A percentile compares a stretch with the other conserved stretches of the same genome.
These are phyloP conservation scores for Noctua janthina DNA, from an alignment of 2,888 invertebrate species.

Conservation along the genomic window DNA sequence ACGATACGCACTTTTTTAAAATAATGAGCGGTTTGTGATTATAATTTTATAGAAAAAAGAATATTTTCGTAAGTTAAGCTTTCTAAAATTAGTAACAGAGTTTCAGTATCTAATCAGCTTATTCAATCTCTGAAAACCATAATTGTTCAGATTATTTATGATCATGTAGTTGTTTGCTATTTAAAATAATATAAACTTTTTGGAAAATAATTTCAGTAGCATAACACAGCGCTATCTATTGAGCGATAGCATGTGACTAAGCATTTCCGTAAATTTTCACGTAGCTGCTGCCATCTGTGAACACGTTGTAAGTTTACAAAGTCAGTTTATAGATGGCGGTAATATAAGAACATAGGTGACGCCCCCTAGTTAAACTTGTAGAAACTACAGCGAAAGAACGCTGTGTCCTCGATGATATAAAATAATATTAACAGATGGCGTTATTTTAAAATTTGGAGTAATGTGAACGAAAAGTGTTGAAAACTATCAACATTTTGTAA, in stretches of 20 bases:
- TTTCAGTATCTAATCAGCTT: not conserved
- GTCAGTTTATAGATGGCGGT: slow-evolving; percentile 24
- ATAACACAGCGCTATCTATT: slow-evolving; percentile 64
- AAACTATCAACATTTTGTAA: not conserved
- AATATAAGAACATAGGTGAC: not conserved
- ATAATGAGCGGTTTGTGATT: not conserved
- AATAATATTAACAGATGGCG: slow-evolving; percentile 31
- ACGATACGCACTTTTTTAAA: not conserved
- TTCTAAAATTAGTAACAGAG: not conserved
- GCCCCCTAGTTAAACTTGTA: not conserved
- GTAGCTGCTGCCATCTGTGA: slow-evolving; percentile 33
- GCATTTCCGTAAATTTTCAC: not conserved
- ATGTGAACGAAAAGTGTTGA: not conserved
- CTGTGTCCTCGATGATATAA: accelerated
- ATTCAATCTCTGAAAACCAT: not conserved
- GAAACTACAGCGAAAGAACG: not conserved
- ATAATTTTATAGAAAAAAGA: not conserved
- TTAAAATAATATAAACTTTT: too few relatives aligned
- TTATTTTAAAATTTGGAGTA: not conserved
- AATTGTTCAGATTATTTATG: not conserved
- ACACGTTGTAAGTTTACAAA: accelerated
- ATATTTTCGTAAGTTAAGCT: not conserved
- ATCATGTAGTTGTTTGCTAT: not conserved
- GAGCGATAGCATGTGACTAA: slow-evolving; percentile 52
- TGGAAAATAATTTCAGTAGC: not conserved